Conservation (phyloP, 2,113 vertebrate species). For the Poeciliopsis occidentalis region DNA sequence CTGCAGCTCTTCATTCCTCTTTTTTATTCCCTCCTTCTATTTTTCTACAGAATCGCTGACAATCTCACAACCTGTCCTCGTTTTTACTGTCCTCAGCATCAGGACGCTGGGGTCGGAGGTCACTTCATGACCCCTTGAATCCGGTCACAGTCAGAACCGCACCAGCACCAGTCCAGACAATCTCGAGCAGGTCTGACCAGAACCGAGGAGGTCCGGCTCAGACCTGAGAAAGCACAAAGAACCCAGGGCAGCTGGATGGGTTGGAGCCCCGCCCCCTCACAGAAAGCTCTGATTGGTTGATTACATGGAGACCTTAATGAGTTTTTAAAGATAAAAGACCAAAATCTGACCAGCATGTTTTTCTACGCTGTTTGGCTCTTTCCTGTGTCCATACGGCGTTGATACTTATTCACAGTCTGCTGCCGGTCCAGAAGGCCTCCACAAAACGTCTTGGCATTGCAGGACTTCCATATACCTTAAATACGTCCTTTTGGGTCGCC, state of each 20-base stretch:
- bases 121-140: background rate
- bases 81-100: slow-evolving; percentile 29
- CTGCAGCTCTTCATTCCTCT: slow-evolving; percentile 85
- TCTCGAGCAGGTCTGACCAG: slow-evolving; percentile 1
- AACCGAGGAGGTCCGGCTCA: background rate
- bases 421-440: too few relatives aligned
- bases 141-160: slow-evolving; percentile 4
- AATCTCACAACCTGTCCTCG: slow-evolving; percentile 73
- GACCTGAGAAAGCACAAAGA: background rate
- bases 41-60: slow-evolving; percentile 82
- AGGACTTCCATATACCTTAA: background rate
- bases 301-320: background rate
- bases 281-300: background rate
- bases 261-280: background rate
- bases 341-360: background rate
- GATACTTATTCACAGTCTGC: too few relatives aligned
- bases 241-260: background rate
- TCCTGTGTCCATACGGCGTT: too few relatives aligned
- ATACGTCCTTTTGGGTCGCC: background rate
- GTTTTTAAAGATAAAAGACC: background rate
- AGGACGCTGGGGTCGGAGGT: background rate
- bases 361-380: too few relatives aligned
- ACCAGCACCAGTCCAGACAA: slow-evolving; percentile 64
- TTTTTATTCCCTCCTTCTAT: slow-evolving; percentile 84
- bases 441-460: too few relatives aligned